Percentiles rank a stretch among this genome's conserved stretches.
These are phyloP conservation scores for Micromys minutus DNA, from an alignment of 2,113 vertebrate species.

Conservation along the genomic window DNA sequence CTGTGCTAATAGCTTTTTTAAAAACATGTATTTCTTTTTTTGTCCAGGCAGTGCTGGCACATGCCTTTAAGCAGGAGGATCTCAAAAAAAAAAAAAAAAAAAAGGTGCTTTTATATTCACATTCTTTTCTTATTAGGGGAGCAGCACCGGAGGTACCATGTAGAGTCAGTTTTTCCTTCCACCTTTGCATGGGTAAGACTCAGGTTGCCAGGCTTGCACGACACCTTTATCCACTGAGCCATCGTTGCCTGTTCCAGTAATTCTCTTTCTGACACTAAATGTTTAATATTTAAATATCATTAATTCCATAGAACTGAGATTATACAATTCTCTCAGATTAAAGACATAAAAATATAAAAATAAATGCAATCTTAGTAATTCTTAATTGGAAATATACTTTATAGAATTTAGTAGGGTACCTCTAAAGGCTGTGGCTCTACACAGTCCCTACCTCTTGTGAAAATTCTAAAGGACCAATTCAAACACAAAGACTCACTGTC, in stretches of 20 bases:
- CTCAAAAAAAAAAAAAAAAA: not conserved
- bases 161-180: not conserved
- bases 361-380: constrained; percentile 47
- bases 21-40: not conserved
- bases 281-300: constrained; percentile 55
- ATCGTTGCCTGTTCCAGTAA: not conserved
- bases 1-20: not conserved
- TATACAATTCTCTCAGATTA: not conserved
- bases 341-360: constrained; percentile 54
- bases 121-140: not conserved
- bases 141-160: not conserved
- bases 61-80: not conserved
- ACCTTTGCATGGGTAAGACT: not conserved
- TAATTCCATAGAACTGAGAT: constrained; percentile 40
- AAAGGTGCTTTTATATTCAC: not conserved
- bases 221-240: not conserved
- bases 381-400: not conserved
- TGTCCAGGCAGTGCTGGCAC: not conserved
- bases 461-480: not conserved
- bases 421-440: constrained; percentile 2
- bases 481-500: not conserved
- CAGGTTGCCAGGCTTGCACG: not conserved
- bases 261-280: not conserved
- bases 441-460: not conserved
- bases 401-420: not conserved